Evolutionary conservation across 2,797 vertebrate species (phyloP).

Genomic region (Sebastes ruberrimus): DNA sequence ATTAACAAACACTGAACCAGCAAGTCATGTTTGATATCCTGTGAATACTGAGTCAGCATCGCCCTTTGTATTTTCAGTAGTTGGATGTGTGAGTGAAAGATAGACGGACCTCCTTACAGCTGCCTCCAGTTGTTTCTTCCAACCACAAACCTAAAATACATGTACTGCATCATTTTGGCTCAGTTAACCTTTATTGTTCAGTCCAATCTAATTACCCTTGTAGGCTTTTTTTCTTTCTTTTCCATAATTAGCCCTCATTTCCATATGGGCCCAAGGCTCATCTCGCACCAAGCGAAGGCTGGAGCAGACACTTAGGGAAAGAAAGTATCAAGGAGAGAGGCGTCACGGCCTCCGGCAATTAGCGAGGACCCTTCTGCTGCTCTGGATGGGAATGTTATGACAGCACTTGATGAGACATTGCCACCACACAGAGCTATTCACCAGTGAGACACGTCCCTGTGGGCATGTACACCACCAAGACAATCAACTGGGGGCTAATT

Average conservation of each 20-base stretch:
- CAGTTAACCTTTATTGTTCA: conserved; percentile 58
- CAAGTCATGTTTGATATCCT: conserved; percentile 29
- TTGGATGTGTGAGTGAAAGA: conserved; percentile 2
- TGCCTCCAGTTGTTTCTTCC: conserved; percentile 18
- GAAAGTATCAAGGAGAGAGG: conserved; percentile 37
- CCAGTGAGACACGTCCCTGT: conserved; percentile 49
- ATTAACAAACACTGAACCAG: conserved; percentile 41
- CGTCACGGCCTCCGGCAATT: conserved; percentile 40
- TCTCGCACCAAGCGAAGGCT: conserved; percentile 20
- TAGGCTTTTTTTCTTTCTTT: conserved; percentile 1
- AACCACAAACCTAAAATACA: neutral
- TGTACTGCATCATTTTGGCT: conserved; percentile 25
- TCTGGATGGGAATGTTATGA: conserved; percentile 55
- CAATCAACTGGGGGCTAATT: conserved; percentile 63
- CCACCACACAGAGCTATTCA: conserved; percentile 43
- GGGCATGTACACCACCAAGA: conserved; percentile 47
- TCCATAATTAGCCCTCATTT: conserved; percentile 61
- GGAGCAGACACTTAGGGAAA: conserved; percentile 30
- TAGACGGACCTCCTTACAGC: neutral
- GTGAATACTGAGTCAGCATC: conserved; percentile 29
- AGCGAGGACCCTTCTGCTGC: conserved; percentile 40
- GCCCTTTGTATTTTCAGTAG: neutral
- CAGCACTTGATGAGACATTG: conserved; percentile 62
- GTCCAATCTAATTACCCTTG: conserved; percentile 35
- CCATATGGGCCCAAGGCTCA: conserved; percentile 36